Conservation (phyloP, 2,797 vertebrate genomes). For the Melanotaenia maccullochi region DNA sequence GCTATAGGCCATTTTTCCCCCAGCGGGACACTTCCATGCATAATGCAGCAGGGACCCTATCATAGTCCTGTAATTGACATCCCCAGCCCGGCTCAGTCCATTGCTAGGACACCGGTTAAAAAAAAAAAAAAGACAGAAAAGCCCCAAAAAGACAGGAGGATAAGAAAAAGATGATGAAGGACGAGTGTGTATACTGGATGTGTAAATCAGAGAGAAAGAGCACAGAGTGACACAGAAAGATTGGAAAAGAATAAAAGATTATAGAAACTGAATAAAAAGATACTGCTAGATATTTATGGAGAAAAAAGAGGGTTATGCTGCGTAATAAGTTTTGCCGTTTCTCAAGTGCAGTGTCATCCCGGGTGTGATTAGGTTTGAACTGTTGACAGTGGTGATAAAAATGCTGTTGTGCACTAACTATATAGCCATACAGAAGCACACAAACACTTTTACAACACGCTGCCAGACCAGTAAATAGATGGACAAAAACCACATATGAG, state of each 20-base stretch:
- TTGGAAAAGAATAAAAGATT: conserved; percentile 10
- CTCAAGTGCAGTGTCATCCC: conserved; percentile 23
- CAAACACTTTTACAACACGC: conserved; percentile 13
- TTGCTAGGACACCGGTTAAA: conserved; percentile 66
- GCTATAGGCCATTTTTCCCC: conserved; percentile 78
- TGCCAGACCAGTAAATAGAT: conserved; percentile 26
- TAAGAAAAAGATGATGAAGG: conserved; percentile 56
- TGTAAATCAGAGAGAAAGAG: conserved; percentile 44
- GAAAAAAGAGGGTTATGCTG: conserved; percentile 9
- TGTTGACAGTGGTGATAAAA: conserved; percentile 37
- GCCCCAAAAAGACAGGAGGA: conserved; percentile 59
- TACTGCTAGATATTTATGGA: conserved; percentile 9
- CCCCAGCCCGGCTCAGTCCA: conserved; percentile 67
- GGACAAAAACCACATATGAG: conserved; percentile 11
- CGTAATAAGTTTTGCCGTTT: conserved; percentile 40
- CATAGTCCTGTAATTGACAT: conserved; percentile 83
- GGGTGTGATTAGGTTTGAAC: conserved; percentile 43
- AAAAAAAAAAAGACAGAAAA: conserved; percentile 67
- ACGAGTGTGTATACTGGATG: conserved; percentile 43
- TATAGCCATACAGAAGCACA: conserved; percentile 19
- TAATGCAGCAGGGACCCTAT: conserved; percentile 78
- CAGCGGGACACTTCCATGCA: conserved; percentile 77
- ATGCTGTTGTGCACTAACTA: conserved; percentile 14
- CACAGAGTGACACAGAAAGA: conserved; percentile 16
- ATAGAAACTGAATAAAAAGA: conserved; percentile 2